These are phyloP conservation scores for Huso huso DNA, from an alignment of 2,797 vertebrate genomes.

Conservation along the genomic window DNA sequence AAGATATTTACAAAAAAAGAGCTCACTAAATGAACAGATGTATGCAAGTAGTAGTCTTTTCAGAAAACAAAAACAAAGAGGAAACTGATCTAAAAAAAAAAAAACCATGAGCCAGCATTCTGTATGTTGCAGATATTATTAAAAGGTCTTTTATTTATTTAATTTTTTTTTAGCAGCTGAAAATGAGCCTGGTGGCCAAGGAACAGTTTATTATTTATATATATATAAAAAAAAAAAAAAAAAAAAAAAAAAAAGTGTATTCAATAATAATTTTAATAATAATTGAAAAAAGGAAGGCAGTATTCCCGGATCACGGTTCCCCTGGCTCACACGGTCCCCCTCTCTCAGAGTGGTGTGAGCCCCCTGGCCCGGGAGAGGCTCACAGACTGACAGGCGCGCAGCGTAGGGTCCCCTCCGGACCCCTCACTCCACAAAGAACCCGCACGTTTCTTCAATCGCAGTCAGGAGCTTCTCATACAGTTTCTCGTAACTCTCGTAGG, in stretches of 20 bases:
- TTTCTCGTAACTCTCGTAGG: conserved; percentile 92
- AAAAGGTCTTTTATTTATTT: too few relatives aligned
- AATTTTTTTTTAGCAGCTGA: conserved; percentile 65
- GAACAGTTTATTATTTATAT: conserved; percentile 53
- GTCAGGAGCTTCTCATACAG: conserved; percentile 88
- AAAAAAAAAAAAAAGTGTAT: conserved; percentile 34
- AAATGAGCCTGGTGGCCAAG: conserved; percentile 52
- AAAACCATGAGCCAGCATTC: conserved; percentile 66
- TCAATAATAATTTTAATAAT: too few relatives aligned
- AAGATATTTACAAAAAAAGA: not conserved
- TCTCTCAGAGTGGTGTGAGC: conserved; percentile 2
- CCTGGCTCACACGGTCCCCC: not conserved
- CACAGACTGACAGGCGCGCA: not conserved
- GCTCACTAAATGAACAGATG: conserved; percentile 37
- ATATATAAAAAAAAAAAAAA: not conserved
- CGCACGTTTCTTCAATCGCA: conserved; percentile 95
- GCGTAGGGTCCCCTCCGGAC: conserved; percentile 1
- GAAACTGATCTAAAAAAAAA: conserved; percentile 1
- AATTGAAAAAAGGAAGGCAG: not conserved
- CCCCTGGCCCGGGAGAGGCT: conserved; percentile 21
- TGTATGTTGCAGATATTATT: conserved; percentile 63
- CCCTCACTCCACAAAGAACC: conserved; percentile 91
- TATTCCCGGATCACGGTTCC: not conserved
- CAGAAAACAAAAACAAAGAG: conserved; percentile 19
- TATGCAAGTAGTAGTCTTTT: conserved; percentile 60